A percentile compares a stretch with the other conserved stretches of the same genome.
phyloP scores from a whole-genome alignment of 2,888 invertebrate genomes.

The Strigamia maritima region DNA sequence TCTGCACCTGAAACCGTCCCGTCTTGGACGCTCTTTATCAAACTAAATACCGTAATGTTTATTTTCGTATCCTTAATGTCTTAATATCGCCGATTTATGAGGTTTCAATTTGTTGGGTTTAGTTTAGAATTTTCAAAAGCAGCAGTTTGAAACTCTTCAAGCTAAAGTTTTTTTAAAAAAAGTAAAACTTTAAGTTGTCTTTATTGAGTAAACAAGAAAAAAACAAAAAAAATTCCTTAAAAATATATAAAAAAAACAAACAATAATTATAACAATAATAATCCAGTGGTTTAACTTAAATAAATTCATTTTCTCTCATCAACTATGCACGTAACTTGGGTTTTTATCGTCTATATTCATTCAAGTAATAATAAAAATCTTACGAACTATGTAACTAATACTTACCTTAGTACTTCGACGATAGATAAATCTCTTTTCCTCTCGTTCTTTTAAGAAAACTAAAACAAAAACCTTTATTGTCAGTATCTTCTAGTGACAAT shows the following conservation, averaged over 20 bases:
- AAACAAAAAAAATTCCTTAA: neutral
- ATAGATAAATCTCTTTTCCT: conserved; percentile 15
- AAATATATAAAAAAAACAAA: neutral
- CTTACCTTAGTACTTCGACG: neutral
- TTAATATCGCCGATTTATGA: neutral
- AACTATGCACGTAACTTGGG: conserved; percentile 21
- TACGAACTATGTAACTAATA: neutral
- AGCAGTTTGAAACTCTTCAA: neutral
- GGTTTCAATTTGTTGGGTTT: neutral
- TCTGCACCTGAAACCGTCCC: conserved; percentile 25
- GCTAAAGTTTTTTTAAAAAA: neutral
- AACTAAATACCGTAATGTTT: conserved; percentile 13
- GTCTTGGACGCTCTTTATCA: conserved; percentile 20
- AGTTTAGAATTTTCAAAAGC: neutral
- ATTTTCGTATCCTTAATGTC: neutral
- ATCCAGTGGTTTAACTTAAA: neutral
- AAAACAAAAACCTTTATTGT: neutral
- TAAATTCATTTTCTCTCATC: neutral
- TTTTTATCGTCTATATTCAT: conserved; percentile 9
- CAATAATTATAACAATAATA: neutral
- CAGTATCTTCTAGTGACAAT: conserved; percentile 16
- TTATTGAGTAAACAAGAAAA: neutral
- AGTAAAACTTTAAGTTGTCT: neutral
- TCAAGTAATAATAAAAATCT: conserved; percentile 5
- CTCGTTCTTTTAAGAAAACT: neutral